These are phyloP conservation scores for Drosophila burlai DNA, from an alignment of 1,140 invertebrate genomes.

Conservation along the genomic window DNA sequence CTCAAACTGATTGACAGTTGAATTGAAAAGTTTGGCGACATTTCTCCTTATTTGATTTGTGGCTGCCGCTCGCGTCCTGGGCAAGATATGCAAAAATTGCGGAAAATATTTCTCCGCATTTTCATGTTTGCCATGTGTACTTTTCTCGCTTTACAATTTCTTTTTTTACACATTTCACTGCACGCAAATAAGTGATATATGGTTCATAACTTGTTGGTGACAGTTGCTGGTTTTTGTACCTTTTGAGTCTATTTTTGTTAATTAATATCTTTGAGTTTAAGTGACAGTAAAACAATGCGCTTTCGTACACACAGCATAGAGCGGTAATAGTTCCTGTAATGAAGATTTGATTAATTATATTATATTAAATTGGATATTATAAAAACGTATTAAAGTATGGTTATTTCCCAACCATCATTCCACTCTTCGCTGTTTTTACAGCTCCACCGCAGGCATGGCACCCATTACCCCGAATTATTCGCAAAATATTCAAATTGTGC, in stretches of 20 bases:
- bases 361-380: not conserved
- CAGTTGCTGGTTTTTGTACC: not conserved
- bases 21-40: conserved; percentile 84
- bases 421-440: no score
- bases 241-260: not conserved
- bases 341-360: not conserved
- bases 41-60: conserved; percentile 84
- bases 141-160: conserved; percentile 47
- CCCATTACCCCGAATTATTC: conserved; percentile 22
- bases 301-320: not conserved
- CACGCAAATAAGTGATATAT: conserved; percentile 31
- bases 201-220: conserved; percentile 68
- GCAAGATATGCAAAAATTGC: conserved; percentile 73
- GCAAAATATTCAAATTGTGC: conserved; percentile 35
- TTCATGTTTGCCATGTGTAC: conserved; percentile 45
- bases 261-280: not conserved
- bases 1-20: conserved; percentile 84
- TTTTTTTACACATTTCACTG: conserved; percentile 34
- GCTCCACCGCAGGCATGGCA: not conserved
- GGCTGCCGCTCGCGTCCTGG: conserved; percentile 52
- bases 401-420: not conserved
- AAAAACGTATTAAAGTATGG: not conserved
- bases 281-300: not conserved
- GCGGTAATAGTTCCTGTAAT: not conserved
- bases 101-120: conserved; percentile 62